A percentile compares a stretch with the other conserved stretches of the same genome.
phyloP scores from a whole-genome alignment of 2,888 invertebrate species.

The Nesidiocoris tenuis region DNA sequence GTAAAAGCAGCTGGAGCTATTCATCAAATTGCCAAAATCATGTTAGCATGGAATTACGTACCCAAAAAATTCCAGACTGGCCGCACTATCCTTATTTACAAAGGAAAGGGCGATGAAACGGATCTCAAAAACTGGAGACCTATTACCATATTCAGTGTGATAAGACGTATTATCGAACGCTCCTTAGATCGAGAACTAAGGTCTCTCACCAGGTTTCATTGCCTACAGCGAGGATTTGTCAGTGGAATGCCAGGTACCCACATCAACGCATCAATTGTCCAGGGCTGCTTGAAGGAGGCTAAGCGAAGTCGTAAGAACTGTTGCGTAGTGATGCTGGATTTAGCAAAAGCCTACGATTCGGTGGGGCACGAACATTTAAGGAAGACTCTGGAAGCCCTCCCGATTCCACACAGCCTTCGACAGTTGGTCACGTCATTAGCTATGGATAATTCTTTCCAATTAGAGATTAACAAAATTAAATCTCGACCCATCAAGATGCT shows the following conservation, averaged over 20 bases:
- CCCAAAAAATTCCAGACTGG: not conserved
- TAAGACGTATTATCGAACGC: not conserved
- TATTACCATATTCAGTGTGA: constrained; percentile 4
- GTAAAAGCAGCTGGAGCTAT: not conserved
- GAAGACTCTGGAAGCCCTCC: not conserved
- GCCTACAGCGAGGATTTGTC: not conserved
- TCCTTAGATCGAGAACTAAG: not conserved
- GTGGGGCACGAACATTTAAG: not conserved
- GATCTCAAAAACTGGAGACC: not conserved
- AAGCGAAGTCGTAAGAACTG: not conserved
- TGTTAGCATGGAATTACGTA: not conserved
- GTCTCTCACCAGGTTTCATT: not conserved
- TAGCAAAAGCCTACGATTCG: not conserved
- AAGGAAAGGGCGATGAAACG: not conserved
- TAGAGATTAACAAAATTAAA: not conserved
- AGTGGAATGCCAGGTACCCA: not conserved
- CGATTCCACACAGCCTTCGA: not conserved
- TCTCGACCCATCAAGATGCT: not conserved
- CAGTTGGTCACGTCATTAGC: not conserved
- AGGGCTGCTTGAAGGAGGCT: not conserved
- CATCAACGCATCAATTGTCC: constrained; percentile 10
- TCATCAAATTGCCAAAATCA: not conserved
- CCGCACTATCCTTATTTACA: constrained; percentile 2
- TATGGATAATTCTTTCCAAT: not conserved
- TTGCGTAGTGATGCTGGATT: not conserved